phyloP scores from a whole-genome alignment of 2,113 vertebrate species.

The Pterocles burchelli region DNA sequence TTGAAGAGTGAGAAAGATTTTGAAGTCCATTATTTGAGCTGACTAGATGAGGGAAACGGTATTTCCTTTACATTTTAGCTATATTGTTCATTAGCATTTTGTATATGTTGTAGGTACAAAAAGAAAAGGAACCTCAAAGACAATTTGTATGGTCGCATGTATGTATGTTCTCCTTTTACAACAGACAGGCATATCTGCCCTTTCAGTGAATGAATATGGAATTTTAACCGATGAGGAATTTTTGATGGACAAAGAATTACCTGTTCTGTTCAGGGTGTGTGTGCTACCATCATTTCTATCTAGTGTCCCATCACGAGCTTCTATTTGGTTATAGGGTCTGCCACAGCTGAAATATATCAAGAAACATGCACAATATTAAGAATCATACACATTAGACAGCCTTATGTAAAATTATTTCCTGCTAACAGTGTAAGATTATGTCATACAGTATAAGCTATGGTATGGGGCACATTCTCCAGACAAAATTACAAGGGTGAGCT shows the following conservation, averaged over 20 bases:
- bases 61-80: not conserved
- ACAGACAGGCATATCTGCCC: not conserved
- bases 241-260: slow-evolving; percentile 69
- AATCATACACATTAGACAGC: not conserved
- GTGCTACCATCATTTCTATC: slow-evolving; percentile 73
- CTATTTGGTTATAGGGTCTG: slow-evolving; percentile 84
- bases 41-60: not conserved
- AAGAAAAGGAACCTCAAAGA: not conserved
- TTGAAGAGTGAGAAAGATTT: not conserved
- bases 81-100: not conserved
- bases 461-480: not conserved
- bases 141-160: not conserved
- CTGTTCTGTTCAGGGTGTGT: slow-evolving; percentile 78
- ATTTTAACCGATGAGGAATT: not conserved
- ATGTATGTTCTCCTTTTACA: not conserved
- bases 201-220: not conserved
- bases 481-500: not conserved
- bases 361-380: not conserved
- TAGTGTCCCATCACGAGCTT: slow-evolving; percentile 76
- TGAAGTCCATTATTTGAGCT: not conserved
- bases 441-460: not conserved
- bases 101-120: not conserved
- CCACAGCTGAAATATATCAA: slow-evolving; percentile 87
- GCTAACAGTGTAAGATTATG: not conserved
- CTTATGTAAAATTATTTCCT: not conserved